These are phyloP conservation scores for Gonatopus flavifemur DNA, from an alignment of 1,140 invertebrate genomes.

Conservation along the genomic window DNA sequence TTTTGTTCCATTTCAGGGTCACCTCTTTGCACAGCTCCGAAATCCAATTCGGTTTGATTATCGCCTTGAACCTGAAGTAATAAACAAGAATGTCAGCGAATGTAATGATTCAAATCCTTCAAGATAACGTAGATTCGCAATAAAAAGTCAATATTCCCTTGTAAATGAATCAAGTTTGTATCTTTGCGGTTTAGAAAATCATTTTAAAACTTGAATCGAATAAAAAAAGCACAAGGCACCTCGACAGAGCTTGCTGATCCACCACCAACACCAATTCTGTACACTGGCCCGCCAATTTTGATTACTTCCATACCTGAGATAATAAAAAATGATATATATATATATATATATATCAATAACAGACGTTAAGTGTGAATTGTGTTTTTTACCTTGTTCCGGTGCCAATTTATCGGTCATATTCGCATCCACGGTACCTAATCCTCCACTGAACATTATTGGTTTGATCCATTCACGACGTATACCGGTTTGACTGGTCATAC, in stretches of 20 bases:
- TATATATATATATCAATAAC: constrained; percentile 9
- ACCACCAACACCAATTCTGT: constrained; percentile 95
- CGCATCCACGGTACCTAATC: constrained; percentile 88
- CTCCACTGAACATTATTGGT: constrained; percentile 98
- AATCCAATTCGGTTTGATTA: constrained; percentile 85
- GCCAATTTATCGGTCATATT: constrained; percentile 73
- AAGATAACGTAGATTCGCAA: no score
- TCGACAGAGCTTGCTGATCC: constrained; percentile 95
- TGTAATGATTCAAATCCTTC: no score
- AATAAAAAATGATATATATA: constrained; percentile 32
- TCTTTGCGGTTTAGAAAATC: no score
- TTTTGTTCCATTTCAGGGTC: constrained; percentile 99
- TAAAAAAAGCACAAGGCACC: constrained; percentile 53
- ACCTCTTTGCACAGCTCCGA: constrained; percentile 94
- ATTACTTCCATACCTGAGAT: constrained; percentile 77
- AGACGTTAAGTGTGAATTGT: constrained; percentile 1
- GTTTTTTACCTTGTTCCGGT: constrained; percentile 66
- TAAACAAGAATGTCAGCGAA: no score
- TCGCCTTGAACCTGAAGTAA: constrained; percentile 83
- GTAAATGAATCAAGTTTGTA: no score
- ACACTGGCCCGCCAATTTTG: constrained; percentile 95
- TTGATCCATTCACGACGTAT: constrained; percentile 92
- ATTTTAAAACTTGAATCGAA: constrained; percentile 2
- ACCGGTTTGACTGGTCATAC: constrained; percentile 67
- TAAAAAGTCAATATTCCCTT: no score